phyloP scores from a whole-genome alignment of 2,113 vertebrate genomes.

The Cairina moschata region DNA sequence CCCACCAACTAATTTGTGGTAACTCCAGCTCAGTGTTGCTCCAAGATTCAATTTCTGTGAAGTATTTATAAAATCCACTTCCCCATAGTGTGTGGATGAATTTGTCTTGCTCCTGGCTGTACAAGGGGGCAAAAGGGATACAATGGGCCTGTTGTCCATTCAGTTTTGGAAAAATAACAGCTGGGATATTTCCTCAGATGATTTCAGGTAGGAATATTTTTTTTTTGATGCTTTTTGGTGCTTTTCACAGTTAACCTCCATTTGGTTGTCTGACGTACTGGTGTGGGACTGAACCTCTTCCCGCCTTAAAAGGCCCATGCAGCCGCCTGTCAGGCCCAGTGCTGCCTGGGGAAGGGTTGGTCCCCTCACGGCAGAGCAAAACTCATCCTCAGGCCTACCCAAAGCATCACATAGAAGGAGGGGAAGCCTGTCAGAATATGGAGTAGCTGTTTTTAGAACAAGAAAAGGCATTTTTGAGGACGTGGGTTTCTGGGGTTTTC shows the following conservation, averaged over 20 bases:
- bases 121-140: background rate
- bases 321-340: accelerated
- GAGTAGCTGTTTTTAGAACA: background rate
- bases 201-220: background rate
- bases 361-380: background rate
- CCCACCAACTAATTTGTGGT: no score
- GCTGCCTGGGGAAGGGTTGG: background rate
- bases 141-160: accelerated
- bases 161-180: background rate
- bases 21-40: background rate
- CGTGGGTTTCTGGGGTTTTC: background rate
- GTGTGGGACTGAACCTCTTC: accelerated
- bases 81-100: background rate
- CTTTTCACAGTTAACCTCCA: background rate
- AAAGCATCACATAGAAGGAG: accelerated
- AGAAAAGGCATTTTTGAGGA: background rate
- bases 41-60: background rate
- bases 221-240: background rate
- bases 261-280: accelerated
- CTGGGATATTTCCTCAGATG: background rate
- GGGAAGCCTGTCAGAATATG: background rate
- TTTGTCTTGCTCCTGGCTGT: background rate
- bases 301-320: accelerated
- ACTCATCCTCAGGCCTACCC: accelerated
- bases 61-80: background rate